Conservation (phyloP, 2,797 vertebrate species). For the Mus minutoides region DNA sequence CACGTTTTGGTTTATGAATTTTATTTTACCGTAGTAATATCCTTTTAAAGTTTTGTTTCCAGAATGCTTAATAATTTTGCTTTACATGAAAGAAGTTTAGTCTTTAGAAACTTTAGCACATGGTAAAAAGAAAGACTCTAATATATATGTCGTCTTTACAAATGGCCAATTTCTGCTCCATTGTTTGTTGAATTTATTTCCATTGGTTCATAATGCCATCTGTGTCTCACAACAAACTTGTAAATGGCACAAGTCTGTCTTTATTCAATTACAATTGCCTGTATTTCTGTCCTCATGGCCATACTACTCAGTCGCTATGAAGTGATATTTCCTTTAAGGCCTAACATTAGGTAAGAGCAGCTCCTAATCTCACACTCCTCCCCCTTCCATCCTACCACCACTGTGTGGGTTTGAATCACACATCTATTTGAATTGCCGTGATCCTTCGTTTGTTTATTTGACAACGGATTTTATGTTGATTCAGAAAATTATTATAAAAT, state of each 20-base stretch:
- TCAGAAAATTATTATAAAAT: not conserved
- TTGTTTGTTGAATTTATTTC: not conserved
- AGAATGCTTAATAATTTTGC: not conserved
- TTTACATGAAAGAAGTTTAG: not conserved
- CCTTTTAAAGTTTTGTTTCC: not conserved
- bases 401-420: not conserved
- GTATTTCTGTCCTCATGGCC: not conserved
- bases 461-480: not conserved
- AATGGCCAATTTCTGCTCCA: not conserved
- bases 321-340: not conserved
- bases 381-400: too few species aligned
- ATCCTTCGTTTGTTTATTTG: not conserved
- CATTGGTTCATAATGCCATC: not conserved
- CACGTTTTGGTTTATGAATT: not conserved
- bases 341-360: too few species aligned
- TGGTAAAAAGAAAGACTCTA: not conserved
- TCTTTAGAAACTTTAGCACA: not conserved
- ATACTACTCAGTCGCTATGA: too few species aligned
- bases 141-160: not conserved
- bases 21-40: not conserved
- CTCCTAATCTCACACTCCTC: not conserved
- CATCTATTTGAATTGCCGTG: not conserved
- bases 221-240: not conserved
- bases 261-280: not conserved
- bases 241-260: not conserved